phyloP scores from a whole-genome alignment of 2,113 vertebrate species.

The Erinaceus europaeus region DNA sequence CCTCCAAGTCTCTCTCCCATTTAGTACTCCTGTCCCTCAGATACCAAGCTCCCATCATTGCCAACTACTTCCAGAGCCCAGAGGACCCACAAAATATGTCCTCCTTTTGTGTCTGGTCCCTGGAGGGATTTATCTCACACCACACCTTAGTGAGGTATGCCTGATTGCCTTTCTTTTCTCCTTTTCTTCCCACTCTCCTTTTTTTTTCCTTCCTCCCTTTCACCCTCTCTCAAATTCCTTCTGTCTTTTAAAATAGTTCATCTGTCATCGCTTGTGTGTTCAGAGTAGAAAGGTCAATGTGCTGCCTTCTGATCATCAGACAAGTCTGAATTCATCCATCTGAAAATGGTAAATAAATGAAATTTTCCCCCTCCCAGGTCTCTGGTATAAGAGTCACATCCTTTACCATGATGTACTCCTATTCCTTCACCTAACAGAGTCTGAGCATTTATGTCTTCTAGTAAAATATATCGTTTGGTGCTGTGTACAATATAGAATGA shows the following conservation, averaged over 20 bases:
- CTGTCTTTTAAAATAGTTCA: background rate
- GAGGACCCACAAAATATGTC: background rate
- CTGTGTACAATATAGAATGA: too few species aligned
- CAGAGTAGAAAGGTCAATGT: constrained; percentile 10
- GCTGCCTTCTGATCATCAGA: background rate
- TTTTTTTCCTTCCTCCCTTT: background rate
- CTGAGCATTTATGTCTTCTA: background rate
- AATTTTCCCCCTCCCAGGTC: background rate
- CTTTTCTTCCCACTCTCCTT: too few species aligned
- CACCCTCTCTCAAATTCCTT: background rate
- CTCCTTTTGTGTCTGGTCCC: background rate
- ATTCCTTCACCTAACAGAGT: background rate
- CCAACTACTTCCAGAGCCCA: background rate
- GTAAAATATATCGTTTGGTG: background rate
- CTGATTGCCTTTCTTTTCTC: background rate
- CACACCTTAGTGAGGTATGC: background rate
- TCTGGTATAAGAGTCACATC: background rate
- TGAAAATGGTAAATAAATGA: constrained; percentile 24
- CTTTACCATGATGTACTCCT: background rate
- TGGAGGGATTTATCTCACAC: background rate
- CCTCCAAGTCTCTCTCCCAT: background rate
- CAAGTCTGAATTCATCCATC: background rate
- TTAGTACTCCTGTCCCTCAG: background rate
- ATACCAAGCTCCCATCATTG: background rate
- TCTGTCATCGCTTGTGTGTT: background rate